These are phyloP conservation scores for Elaphurus davidianus DNA, from an alignment of 2,113 vertebrate genomes.

Conservation along the genomic window DNA sequence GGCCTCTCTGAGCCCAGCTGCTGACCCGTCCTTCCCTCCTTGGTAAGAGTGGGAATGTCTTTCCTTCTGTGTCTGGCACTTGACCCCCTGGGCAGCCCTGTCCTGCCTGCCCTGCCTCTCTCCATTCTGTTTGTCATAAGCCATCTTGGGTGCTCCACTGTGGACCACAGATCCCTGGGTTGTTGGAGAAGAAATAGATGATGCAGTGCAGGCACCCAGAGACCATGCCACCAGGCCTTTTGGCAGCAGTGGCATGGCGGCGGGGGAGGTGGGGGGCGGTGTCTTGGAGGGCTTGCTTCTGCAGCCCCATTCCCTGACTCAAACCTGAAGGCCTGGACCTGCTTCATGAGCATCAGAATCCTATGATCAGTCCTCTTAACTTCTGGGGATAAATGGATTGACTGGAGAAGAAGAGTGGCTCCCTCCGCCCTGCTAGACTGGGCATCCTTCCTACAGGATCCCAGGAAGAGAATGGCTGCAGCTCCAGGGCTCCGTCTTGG, in stretches of 20 bases:
- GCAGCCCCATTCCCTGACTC: not conserved
- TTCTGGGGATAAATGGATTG: not conserved
- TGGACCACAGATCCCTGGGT: not conserved
- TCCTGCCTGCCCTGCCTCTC: not conserved
- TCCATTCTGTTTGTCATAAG: not conserved
- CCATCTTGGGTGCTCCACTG: not conserved
- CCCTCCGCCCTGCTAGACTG: not conserved
- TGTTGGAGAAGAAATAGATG: not conserved
- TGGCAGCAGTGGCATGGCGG: not conserved
- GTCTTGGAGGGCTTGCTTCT: not conserved
- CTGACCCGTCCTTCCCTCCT: not conserved
- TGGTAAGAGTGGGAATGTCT: not conserved
- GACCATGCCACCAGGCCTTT: rapidly evolving
- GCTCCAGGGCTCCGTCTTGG: not conserved
- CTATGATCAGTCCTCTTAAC: not conserved
- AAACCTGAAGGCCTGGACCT: not conserved
- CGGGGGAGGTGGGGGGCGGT: no score
- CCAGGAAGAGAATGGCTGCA: not conserved
- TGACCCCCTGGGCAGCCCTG: not conserved
- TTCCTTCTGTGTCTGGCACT: not conserved
- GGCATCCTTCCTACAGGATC: not conserved
- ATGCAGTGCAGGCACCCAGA: not conserved
- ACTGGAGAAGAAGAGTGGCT: not conserved
- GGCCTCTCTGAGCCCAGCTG: not conserved
- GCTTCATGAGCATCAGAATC: not conserved